Conservation (phyloP, 1,140 invertebrate genomes). For the Apis florea region DNA sequence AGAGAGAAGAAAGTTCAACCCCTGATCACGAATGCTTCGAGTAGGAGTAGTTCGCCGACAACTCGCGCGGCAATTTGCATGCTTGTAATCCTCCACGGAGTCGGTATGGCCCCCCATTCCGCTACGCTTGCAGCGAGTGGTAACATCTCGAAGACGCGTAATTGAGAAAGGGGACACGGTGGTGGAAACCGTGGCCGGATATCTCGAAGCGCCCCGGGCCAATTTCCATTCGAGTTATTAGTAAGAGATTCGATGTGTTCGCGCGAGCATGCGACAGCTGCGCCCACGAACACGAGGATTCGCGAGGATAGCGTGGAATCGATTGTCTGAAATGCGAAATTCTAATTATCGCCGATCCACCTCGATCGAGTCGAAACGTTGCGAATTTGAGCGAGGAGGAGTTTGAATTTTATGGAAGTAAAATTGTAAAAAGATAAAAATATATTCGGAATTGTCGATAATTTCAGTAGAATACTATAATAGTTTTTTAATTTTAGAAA, state of each 20-base stretch:
- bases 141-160: constrained; percentile 50
- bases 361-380: too few relatives aligned
- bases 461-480: too few relatives aligned
- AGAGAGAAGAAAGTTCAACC: neutral
- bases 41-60: neutral
- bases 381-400: too few relatives aligned
- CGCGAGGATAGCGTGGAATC: constrained; percentile 21
- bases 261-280: constrained; percentile 22
- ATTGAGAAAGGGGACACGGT: constrained; percentile 45
- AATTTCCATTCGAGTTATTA: constrained; percentile 52
- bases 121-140: constrained; percentile 30
- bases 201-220: constrained; percentile 24
- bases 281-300: neutral
- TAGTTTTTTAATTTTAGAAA: too few relatives aligned
- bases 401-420: too few relatives aligned
- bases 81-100: constrained; percentile 12
- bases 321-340: constrained; percentile 13
- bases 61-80: constrained; percentile 35
- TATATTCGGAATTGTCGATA: too few relatives aligned
- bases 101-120: constrained; percentile 12
- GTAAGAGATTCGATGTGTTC: constrained; percentile 34
- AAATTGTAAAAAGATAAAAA: too few relatives aligned
- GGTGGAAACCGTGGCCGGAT: constrained; percentile 22
- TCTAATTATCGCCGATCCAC: too few relatives aligned
- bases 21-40: neutral